Conservation (phyloP, 2,797 vertebrate genomes). For the Urocyon cinereoargenteus region DNA sequence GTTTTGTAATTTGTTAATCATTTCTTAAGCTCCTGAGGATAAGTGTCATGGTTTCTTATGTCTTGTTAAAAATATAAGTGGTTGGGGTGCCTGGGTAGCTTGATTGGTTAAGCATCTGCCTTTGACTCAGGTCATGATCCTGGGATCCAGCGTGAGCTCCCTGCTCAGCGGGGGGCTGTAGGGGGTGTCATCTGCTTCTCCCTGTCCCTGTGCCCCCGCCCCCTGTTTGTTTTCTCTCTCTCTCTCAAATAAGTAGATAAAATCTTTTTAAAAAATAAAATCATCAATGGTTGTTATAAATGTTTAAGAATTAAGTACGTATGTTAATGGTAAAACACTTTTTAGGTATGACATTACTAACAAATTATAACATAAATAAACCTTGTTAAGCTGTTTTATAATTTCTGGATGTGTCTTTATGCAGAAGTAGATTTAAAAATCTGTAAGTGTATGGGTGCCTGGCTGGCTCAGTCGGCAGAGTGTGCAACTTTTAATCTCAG, state of each 20-base stretch:
- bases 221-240: not conserved
- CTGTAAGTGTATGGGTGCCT: not conserved
- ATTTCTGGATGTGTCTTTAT: not conserved
- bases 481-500: not conserved
- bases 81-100: not conserved
- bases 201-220: not conserved
- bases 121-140: not conserved
- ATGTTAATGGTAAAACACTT: constrained; percentile 12
- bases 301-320: not conserved
- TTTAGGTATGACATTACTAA: not conserved
- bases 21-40: constrained; percentile 4
- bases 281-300: not conserved
- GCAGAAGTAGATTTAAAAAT: constrained; percentile 3
- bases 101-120: not conserved
- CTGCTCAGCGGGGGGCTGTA: not conserved
- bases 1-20: not conserved
- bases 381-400: not conserved
- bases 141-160: not conserved
- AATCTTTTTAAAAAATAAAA: not conserved
- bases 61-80: not conserved
- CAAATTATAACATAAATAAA: not conserved
- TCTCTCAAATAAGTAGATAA: not conserved
- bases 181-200: not conserved
- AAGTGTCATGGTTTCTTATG: not conserved
- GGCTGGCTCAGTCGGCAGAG: not conserved